These are phyloP conservation scores for Drosophila lutescens DNA, from an alignment of 2,888 invertebrate genomes.

Conservation along the genomic window DNA sequence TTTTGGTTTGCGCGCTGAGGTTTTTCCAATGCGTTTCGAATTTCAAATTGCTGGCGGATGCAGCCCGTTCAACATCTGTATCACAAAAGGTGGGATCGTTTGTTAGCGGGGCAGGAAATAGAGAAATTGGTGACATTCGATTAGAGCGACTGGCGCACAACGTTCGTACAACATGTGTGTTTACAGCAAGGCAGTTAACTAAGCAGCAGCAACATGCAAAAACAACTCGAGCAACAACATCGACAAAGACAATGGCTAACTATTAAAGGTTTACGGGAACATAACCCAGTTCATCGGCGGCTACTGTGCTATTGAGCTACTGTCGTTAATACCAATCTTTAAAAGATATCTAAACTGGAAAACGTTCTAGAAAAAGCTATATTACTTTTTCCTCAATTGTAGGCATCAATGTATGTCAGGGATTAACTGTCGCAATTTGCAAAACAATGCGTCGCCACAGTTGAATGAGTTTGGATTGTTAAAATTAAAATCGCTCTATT, in stretches of 20 bases:
- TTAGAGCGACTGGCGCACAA: conserved; percentile 52
- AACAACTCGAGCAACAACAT: conserved; percentile 39
- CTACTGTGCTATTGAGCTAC: conserved; percentile 3
- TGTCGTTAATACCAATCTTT: too few relatives aligned
- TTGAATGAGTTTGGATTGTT: conserved; percentile 33
- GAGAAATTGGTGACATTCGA: conserved; percentile 58
- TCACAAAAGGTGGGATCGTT: conserved; percentile 27
- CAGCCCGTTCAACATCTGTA: conserved; percentile 69
- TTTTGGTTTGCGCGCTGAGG: conserved; percentile 53
- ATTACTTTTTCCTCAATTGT: neutral
- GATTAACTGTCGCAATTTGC: conserved; percentile 38
- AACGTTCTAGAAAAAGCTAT: neutral
- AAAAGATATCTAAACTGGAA: too few relatives aligned
- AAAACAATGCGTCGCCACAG: conserved; percentile 28
- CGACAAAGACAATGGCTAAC: conserved; percentile 23
- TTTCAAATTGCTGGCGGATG: conserved; percentile 54
- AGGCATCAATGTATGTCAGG: conserved; percentile 12
- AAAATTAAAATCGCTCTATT: conserved; percentile 20
- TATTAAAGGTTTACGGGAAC: conserved; percentile 23
- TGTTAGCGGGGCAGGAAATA: conserved; percentile 52
- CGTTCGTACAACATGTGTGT: conserved; percentile 11
- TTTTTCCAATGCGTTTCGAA: conserved; percentile 52
- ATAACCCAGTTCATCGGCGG: conserved; percentile 35
- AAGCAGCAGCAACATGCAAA: conserved; percentile 41
- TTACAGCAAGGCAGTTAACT: conserved; percentile 20